phyloP scores from a whole-genome alignment of 2,797 vertebrate species.

The Molothrus aeneus region DNA sequence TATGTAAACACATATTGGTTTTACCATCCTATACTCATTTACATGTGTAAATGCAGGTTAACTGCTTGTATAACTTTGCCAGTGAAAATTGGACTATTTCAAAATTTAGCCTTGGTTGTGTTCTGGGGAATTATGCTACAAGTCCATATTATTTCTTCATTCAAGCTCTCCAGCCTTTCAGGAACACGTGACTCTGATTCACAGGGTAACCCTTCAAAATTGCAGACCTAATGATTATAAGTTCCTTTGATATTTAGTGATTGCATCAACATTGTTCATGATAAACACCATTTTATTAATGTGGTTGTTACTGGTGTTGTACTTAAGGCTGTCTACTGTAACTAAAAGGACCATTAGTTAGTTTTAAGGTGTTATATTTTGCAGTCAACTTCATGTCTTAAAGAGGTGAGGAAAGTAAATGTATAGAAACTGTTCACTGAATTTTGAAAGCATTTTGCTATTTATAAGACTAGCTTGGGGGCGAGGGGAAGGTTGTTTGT shows the following conservation, averaged over 20 bases:
- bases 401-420: not conserved
- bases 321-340: not conserved
- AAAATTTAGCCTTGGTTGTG: not conserved
- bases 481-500: fast-evolving
- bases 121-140: not conserved
- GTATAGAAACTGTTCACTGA: not conserved
- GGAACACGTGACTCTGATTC: constrained; percentile 13
- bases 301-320: not conserved
- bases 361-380: not conserved
- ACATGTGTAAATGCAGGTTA: not conserved
- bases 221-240: constrained; percentile 20
- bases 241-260: constrained; percentile 43
- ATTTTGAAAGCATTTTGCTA: not conserved
- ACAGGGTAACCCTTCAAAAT: constrained; percentile 31
- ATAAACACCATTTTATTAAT: constrained; percentile 38
- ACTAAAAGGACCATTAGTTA: constrained; percentile 29
- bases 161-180: not conserved
- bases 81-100: not conserved
- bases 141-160: not conserved
- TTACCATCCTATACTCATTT: not conserved
- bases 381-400: not conserved
- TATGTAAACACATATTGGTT: not conserved
- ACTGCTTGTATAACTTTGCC: not conserved
- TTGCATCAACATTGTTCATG: constrained; percentile 50
- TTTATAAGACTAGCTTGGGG: not conserved